A percentile compares a stretch with the other conserved stretches of the same genome.
Conservation (phyloP, 2,113 vertebrate genomes). For the Platysternon megacephalum region DNA sequence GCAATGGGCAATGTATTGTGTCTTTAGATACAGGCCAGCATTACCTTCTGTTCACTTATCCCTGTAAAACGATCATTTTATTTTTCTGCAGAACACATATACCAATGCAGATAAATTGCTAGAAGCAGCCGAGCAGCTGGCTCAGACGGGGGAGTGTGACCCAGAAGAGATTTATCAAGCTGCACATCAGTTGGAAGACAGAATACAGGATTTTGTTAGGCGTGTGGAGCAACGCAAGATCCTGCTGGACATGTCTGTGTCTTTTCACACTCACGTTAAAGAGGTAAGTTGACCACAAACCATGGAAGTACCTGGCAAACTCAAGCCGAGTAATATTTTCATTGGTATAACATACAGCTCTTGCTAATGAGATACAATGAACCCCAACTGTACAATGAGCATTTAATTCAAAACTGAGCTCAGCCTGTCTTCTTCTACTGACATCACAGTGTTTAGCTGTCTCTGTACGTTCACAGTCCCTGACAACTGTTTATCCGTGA, state of each 20-base stretch:
- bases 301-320: not conserved
- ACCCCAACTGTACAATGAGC: fast-evolving
- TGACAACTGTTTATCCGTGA: not conserved
- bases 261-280: constrained; percentile 97
- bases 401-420: not conserved
- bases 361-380: not conserved
- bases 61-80: not conserved
- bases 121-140: constrained; percentile 96
- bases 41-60: not conserved
- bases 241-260: constrained; percentile 97
- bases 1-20: not conserved
- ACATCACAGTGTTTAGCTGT: fast-evolving
- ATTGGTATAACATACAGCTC: not conserved
- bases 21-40: not conserved
- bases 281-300: constrained; percentile 81
- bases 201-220: constrained; percentile 98
- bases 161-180: constrained; percentile 98
- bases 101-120: constrained; percentile 97
- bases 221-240: constrained; percentile 97
- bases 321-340: not conserved
- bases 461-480: not conserved
- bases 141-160: constrained; percentile 97
- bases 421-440: not conserved
- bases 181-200: constrained; percentile 95
- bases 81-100: constrained; percentile 90